A percentile compares a stretch with the other conserved stretches of the same genome.
Conservation (phyloP, 2,888 invertebrate species). For the Euclidia mi region DNA sequence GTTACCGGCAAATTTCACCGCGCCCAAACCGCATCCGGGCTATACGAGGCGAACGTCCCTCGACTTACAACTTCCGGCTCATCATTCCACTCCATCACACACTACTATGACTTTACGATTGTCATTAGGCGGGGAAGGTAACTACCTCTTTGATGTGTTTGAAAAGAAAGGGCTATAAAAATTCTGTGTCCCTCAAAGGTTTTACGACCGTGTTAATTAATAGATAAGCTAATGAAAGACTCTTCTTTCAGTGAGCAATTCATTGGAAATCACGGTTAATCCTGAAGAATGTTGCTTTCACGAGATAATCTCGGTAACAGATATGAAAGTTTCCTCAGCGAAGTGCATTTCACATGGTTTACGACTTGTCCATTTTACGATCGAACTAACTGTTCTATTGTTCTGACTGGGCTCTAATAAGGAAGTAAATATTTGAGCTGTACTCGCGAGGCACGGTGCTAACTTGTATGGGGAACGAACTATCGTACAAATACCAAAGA, state of each 20-base stretch:
- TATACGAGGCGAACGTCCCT: conserved; percentile 66
- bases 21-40: conserved; percentile 72
- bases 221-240: not conserved
- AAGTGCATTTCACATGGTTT: conserved; percentile 57
- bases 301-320: conserved; percentile 9
- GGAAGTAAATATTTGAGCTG: conserved; percentile 87
- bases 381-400: conserved; percentile 76
- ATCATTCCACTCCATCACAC: conserved; percentile 67
- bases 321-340: conserved; percentile 27
- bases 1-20: conserved; percentile 72
- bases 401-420: conserved; percentile 80
- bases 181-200: conserved; percentile 6
- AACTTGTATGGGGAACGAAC: conserved; percentile 66
- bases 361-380: conserved; percentile 74
- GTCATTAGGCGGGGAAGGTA: conserved; percentile 62
- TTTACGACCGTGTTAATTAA: conserved; percentile 26
- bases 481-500: conserved; percentile 41
- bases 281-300: not conserved
- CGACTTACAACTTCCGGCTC: conserved; percentile 75
- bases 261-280: not conserved
- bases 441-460: conserved; percentile 61
- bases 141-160: conserved; percentile 70
- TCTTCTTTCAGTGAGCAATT: not conserved
- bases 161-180: conserved; percentile 45
- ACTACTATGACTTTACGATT: conserved; percentile 68